These are phyloP conservation scores for Meloidogyne floridensis DNA, from an alignment of 1,140 invertebrate genomes.

Conservation along the genomic window DNA sequence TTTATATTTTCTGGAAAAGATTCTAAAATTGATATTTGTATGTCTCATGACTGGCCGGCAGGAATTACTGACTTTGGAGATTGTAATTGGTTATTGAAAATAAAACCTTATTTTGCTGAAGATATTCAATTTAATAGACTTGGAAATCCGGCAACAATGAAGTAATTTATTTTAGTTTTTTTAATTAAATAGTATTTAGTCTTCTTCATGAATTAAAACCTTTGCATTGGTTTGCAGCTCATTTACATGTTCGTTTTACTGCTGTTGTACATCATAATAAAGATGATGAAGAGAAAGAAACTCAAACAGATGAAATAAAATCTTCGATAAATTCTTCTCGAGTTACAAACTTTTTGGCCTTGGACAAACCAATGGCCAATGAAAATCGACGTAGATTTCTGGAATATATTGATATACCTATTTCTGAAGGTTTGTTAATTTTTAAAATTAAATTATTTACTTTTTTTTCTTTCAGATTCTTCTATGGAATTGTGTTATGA, in stretches of 20 bases:
- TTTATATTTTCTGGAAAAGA: constrained; percentile 66
- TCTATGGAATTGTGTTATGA: constrained; percentile 45
- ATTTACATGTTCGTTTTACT: constrained; percentile 92
- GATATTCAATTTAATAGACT: constrained; percentile 81
- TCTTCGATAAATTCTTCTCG: neutral
- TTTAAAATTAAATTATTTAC: neutral
- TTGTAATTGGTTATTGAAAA: constrained; percentile 75
- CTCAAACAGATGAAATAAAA: neutral
- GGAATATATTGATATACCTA: constrained; percentile 36
- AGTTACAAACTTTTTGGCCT: constrained; percentile 77
- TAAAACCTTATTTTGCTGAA: constrained; percentile 82
- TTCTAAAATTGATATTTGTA: constrained; percentile 79
- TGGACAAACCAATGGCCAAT: constrained; percentile 76
- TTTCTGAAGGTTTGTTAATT: constrained; percentile 28
- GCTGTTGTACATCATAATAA: constrained; percentile 78
- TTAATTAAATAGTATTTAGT: neutral
- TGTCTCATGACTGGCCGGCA: constrained; percentile 95
- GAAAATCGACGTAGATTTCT: constrained; percentile 76
- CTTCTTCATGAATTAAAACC: constrained; percentile 77
- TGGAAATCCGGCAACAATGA: constrained; percentile 81
- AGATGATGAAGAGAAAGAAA: neutral
- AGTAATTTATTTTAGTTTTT: constrained; percentile 69
- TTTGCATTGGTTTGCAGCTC: constrained; percentile 91
- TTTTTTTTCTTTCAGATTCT: constrained; percentile 25
- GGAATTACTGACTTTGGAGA: constrained; percentile 86